Evolutionary conservation across 2,888 invertebrate species (phyloP).

Genomic region (Linnaemya tessellans): DNA sequence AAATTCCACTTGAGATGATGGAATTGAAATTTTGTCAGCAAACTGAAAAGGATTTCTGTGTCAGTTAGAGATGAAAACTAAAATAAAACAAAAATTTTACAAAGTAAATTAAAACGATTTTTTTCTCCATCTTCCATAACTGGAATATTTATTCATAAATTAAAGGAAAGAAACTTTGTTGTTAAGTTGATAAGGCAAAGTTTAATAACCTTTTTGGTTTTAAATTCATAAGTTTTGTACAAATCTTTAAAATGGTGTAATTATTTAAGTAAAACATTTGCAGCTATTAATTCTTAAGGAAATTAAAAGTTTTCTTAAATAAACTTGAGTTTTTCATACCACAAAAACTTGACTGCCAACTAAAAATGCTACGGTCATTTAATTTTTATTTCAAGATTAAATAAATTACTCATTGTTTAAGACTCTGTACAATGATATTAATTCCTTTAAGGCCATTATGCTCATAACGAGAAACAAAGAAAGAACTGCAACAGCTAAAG

Average conservation of each 20-base stretch:
- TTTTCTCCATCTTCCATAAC: neutral
- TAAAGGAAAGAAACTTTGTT: neutral
- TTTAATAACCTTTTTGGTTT: neutral
- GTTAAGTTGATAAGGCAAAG: neutral
- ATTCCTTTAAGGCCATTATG: conserved; percentile 47
- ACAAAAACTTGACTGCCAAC: neutral
- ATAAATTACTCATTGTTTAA: conserved; percentile 38
- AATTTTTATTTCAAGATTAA: conserved; percentile 38
- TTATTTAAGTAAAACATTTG: neutral
- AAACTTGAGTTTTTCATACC: neutral
- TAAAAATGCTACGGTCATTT: conserved; percentile 36
- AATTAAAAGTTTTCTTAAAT: neutral
- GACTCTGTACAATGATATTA: conserved; percentile 42
- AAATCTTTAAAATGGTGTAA: neutral
- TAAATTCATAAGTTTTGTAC: neutral
- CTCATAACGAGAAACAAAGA: conserved; percentile 4
- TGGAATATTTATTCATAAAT: conserved; percentile 4
- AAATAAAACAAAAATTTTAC: conserved; percentile 5
- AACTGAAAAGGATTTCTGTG: conserved; percentile 16
- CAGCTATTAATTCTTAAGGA: neutral
- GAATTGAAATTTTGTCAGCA: conserved; percentile 56
- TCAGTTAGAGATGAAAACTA: conserved; percentile 7
- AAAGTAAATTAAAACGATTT: conserved; percentile 1
- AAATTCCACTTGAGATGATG: conserved; percentile 47
- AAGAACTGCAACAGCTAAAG: conserved; percentile 28